Conservation (phyloP, 2,888 invertebrate species). For the Eurois occulta region DNA sequence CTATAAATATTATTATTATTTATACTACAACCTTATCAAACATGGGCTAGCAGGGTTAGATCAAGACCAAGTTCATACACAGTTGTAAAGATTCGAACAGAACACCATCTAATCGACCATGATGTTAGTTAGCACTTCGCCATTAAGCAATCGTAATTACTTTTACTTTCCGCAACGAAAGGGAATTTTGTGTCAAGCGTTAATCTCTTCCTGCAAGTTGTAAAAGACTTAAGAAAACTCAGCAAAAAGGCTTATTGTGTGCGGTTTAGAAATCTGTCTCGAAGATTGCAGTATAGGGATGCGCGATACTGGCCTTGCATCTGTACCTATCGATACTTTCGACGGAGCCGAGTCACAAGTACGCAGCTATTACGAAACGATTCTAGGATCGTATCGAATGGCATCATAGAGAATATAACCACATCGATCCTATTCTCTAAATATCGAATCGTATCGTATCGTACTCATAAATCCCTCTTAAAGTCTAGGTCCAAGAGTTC, state of each 20-base stretch:
- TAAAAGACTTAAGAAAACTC: constrained; percentile 34
- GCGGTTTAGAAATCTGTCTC: constrained; percentile 49
- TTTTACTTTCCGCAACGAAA: constrained; percentile 42
- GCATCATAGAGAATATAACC: too few relatives aligned
- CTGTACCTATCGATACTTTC: not conserved
- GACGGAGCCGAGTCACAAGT: not conserved
- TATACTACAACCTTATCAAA: not conserved
- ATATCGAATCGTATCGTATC: not conserved
- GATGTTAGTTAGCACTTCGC: constrained; percentile 21
- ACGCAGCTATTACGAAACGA: not conserved
- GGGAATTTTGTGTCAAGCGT: constrained; percentile 42
- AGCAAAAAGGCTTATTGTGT: constrained; percentile 38
- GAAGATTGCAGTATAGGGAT: constrained; percentile 35
- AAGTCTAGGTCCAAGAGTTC: not conserved
- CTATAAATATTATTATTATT: too few relatives aligned
- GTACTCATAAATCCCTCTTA: not conserved
- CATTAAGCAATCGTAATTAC: constrained; percentile 49
- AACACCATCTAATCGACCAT: not conserved
- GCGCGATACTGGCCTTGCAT: not conserved
- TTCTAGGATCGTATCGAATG: not conserved
- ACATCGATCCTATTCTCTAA: not conserved
- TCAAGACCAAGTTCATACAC: not conserved
- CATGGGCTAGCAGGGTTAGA: not conserved
- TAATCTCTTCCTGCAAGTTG: constrained; percentile 39
- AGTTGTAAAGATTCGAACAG: not conserved